Evolutionary conservation across 2,888 invertebrate genomes (phyloP).

Genomic region (Branchellion lobata): DNA sequence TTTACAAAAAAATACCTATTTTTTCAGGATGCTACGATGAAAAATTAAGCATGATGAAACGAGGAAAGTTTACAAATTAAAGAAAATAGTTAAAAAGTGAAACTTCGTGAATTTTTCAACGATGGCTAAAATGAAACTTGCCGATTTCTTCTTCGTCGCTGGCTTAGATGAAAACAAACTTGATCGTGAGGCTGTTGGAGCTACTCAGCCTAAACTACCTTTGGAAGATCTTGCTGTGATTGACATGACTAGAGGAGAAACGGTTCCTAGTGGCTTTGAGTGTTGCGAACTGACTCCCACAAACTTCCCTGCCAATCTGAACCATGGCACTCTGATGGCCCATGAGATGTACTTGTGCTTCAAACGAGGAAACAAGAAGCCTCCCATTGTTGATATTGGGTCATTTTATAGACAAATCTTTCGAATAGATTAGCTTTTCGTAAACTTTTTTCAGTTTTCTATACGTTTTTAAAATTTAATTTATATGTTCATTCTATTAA

Average conservation of each 20-base stretch:
- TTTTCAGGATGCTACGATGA: too few relatives aligned
- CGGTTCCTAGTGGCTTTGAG: constrained; percentile 39
- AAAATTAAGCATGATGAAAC: too few relatives aligned
- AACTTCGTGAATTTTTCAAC: too few relatives aligned
- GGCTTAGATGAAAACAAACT: constrained; percentile 33
- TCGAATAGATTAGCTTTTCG: constrained; percentile 13
- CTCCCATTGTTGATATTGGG: constrained; percentile 44
- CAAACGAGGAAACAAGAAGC: constrained; percentile 38
- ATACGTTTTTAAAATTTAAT: background rate
- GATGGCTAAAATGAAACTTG: background rate
- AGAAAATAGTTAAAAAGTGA: too few relatives aligned
- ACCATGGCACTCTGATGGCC: constrained; percentile 39
- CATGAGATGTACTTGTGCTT: constrained; percentile 38
- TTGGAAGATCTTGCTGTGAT: constrained; percentile 39
- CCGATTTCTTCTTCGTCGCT: constrained; percentile 43
- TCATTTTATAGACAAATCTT: background rate
- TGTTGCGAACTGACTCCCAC: constrained; percentile 32
- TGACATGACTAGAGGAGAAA: constrained; percentile 39
- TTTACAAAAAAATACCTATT: too few relatives aligned
- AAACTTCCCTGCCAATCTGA: constrained; percentile 35
- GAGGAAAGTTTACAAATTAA: too few relatives aligned
- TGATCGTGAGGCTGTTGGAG: constrained; percentile 16
- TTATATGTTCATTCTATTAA: background rate
- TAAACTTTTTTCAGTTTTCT: background rate
- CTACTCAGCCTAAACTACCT: constrained; percentile 28